Evolutionary conservation across 2,888 invertebrate species (phyloP), one percentile per base, ranked within the genome.

Genomic region (Rhagium mordax): DNA sequence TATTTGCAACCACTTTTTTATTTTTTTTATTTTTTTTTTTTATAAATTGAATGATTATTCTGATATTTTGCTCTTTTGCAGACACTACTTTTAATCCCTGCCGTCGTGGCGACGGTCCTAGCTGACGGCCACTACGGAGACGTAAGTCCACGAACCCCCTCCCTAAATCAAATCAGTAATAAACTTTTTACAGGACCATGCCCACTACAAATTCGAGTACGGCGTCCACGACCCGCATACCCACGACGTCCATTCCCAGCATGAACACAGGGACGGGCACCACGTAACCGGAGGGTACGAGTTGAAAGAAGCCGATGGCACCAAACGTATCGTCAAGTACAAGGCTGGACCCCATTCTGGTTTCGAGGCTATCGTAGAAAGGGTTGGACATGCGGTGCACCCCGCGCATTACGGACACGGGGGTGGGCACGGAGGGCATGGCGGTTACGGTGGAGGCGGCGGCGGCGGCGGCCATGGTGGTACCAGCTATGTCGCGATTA

Each of bases 181-280:
- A 10, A 10, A 53, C 3, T 57, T n/a, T n/a, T 62, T 62, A 1
- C 15, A 64, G 64, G 64, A 18, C 0, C 64, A 49, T 8, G 49
- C 64, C 8, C 24, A 27, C 24, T 64, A 64, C 51, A 49, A 64
- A 51, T 64, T 64, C 18, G 64, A 10, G 3, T 86, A 86, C 72
- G 85, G 85, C 5, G 86, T 86, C 15, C 76, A 82, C 55, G 86
- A 86, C 74, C 81, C 83, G 7, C 84, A 86, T 57, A 86, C 86
- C 16, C 83, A 84, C 15, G 86, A 86, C 73, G 77, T 81, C 18
- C 84, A 86, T 71, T 81, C 82, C 8, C 86, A 86, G 69, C 79
- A 81, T 55, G 86, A 86, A 75, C 80, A 82, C 60, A 81, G 84
- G 8, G 83, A 85, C 68, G 86, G 86, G 0, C 81, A 86, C 69